Evolutionary conservation across 1,140 invertebrate species (phyloP).

Genomic region (Calliphora vicina): DNA sequence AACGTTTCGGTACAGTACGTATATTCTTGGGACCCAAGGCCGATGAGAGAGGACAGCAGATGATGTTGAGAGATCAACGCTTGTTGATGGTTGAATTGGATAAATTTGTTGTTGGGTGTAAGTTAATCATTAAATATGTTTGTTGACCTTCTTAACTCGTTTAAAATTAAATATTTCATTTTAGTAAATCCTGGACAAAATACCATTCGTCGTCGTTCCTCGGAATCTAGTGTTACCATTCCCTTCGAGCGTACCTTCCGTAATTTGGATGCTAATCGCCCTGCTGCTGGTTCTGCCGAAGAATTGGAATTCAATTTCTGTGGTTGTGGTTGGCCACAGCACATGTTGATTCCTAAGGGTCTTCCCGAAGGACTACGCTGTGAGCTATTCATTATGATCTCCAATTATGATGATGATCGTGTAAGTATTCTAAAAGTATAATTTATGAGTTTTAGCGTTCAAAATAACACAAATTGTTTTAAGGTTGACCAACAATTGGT

Average conservation of each 20-base stretch:
- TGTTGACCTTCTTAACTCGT: neutral
- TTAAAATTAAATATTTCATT: conserved; percentile 12
- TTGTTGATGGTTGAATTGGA: conserved; percentile 80
- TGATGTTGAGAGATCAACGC: conserved; percentile 73
- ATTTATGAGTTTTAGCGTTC: too few species aligned
- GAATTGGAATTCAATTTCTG: conserved; percentile 78
- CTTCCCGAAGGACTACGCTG: conserved; percentile 71
- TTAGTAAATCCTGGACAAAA: conserved; percentile 73
- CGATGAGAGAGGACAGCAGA: conserved; percentile 73
- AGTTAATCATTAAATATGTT: conserved; percentile 50
- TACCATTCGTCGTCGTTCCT: conserved; percentile 69
- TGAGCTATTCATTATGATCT: conserved; percentile 83
- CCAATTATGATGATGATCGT: conserved; percentile 75
- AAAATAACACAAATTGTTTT: too few species aligned
- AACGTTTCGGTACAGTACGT: conserved; percentile 74
- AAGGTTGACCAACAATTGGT: conserved; percentile 68
- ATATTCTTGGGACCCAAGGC: conserved; percentile 77
- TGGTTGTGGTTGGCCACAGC: conserved; percentile 88
- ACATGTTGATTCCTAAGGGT: conserved; percentile 83
- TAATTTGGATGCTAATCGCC: conserved; percentile 67
- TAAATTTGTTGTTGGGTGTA: conserved; percentile 73
- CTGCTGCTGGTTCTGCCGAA: conserved; percentile 64
- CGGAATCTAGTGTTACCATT: conserved; percentile 76
- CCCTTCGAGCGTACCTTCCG: conserved; percentile 77
- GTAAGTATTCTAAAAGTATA: conserved; percentile 68